These are phyloP conservation scores for Linyphia triangularis DNA, from an alignment of 2,888 invertebrate genomes.

Conservation along the genomic window DNA sequence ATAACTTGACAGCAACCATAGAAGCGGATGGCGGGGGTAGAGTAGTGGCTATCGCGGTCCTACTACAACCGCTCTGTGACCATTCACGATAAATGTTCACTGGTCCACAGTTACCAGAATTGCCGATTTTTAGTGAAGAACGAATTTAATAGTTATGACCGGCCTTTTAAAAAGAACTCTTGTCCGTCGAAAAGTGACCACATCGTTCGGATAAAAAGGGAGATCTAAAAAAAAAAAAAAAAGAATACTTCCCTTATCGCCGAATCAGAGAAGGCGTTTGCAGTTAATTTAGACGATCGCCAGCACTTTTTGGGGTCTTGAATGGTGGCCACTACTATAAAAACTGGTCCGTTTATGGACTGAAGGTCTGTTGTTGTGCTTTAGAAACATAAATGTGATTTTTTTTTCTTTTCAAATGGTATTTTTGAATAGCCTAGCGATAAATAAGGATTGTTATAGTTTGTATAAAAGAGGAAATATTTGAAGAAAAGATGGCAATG, in stretches of 20 bases:
- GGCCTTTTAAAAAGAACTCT: constrained; percentile 63
- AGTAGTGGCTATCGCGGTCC: constrained; percentile 1
- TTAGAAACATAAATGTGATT: background rate
- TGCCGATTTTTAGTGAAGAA: constrained; percentile 70
- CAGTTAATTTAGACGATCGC: constrained; percentile 60
- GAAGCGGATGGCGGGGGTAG: background rate
- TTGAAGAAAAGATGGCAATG: constrained; percentile 16
- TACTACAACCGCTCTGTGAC: constrained; percentile 26
- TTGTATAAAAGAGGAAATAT: constrained; percentile 48
- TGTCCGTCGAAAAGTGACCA: constrained; percentile 61
- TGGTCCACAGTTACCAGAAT: constrained; percentile 53
- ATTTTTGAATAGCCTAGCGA: constrained; percentile 4
- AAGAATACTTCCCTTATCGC: constrained; percentile 51
- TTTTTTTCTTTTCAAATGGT: constrained; percentile 7
- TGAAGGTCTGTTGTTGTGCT: background rate
- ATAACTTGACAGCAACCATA: constrained; percentile 1
- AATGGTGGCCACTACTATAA: constrained; percentile 26
- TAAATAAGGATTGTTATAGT: constrained; percentile 49
- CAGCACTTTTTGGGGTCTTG: constrained; percentile 2
- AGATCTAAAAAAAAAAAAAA: constrained; percentile 14
- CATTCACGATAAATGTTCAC: constrained; percentile 59
- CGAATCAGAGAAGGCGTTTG: constrained; percentile 36
- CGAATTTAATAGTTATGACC: constrained; percentile 73
- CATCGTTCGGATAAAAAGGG: constrained; percentile 12
- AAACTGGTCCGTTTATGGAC: constrained; percentile 21